These are phyloP conservation scores for Lysiphlebus fabarum DNA, from an alignment of 1,140 invertebrate species.

Conservation along the genomic window DNA sequence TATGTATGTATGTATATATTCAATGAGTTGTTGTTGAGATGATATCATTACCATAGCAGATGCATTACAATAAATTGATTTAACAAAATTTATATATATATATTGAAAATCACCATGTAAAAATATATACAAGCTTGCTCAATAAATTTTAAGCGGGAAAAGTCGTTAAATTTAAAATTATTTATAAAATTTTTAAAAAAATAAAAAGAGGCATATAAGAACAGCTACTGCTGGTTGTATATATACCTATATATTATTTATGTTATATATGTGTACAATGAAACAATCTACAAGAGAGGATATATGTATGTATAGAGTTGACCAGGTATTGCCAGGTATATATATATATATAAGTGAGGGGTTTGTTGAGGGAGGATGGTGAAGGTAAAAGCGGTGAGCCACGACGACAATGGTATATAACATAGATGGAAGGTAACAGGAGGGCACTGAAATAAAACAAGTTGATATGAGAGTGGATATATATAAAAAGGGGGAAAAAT, in stretches of 20 bases:
- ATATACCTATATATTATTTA: background rate
- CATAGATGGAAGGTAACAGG: too few species aligned
- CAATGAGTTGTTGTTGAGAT: conserved; percentile 18
- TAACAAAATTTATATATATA: background rate
- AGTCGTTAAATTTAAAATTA: conserved; percentile 19
- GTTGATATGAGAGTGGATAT: background rate
- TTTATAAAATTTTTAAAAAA: conserved; percentile 1
- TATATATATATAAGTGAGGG: too few species aligned
- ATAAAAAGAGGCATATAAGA: background rate
- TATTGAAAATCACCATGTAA: background rate
- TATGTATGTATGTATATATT: too few species aligned
- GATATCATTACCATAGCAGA: conserved; percentile 23
- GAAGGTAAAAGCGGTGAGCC: conserved; percentile 19
- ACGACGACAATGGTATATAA: too few species aligned
- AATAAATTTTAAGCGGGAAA: conserved; percentile 10
- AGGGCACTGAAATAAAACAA: too few species aligned
- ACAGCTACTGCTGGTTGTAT: conserved; percentile 4
- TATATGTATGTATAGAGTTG: background rate
- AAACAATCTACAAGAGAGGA: background rate
- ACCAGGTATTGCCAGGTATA: too few species aligned
- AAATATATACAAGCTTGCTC: background rate
- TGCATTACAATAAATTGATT: conserved; percentile 16
- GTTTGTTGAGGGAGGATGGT: conserved; percentile 4
- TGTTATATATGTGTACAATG: background rate
- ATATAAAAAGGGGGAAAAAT: background rate